phyloP scores from a whole-genome alignment of 2,113 vertebrate species.

The Burhinus oedicnemus region DNA sequence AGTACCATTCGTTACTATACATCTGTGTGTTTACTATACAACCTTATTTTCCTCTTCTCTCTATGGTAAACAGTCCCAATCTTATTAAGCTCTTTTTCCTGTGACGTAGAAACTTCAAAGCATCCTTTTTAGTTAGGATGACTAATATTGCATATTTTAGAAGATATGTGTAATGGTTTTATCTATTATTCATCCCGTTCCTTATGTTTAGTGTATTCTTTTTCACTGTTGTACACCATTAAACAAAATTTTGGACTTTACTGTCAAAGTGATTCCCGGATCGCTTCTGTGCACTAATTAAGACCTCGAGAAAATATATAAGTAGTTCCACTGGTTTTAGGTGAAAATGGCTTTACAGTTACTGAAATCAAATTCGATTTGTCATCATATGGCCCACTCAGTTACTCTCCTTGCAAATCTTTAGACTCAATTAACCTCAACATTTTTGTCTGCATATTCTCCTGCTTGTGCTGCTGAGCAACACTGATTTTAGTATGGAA shows the following conservation, averaged over 20 bases:
- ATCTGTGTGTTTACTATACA: not conserved
- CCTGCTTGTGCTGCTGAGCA: not conserved
- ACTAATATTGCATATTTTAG: slow-evolving; percentile 11
- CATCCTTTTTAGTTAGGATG: not conserved
- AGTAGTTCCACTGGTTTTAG: not conserved
- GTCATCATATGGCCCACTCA: not conserved
- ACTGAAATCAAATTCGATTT: not conserved
- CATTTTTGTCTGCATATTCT: not conserved
- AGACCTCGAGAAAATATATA: not conserved
- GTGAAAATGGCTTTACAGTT: not conserved
- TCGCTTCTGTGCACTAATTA: not conserved
- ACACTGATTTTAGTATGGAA: not conserved
- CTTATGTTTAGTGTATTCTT: not conserved
- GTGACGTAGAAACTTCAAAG: not conserved
- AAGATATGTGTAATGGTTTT: not conserved
- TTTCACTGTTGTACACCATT: not conserved
- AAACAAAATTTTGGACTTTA: not conserved
- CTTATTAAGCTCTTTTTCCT: not conserved
- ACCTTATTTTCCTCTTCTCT: not conserved
- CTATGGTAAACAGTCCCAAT: not conserved
- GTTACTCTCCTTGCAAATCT: not conserved
- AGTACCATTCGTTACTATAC: not conserved
- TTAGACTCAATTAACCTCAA: not conserved
- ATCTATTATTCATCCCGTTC: not conserved
- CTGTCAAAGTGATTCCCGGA: not conserved